Evolutionary conservation across 2,113 vertebrate species (phyloP).

Genomic region (Monarcha castaneiventris): DNA sequence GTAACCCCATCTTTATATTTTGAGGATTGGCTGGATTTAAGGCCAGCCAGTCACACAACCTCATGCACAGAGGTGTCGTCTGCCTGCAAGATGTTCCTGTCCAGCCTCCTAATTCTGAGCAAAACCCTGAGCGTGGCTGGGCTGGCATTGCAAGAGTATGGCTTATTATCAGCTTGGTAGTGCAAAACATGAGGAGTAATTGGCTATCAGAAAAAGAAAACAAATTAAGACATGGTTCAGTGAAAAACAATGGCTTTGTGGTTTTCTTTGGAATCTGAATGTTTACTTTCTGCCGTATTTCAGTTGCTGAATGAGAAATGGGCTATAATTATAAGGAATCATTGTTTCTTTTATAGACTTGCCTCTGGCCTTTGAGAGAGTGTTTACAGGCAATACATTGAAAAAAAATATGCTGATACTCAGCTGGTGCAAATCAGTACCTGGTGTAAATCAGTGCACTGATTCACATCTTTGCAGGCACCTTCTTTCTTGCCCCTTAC

Average conservation of each 20-base stretch:
- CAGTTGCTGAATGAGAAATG: conserved; percentile 2
- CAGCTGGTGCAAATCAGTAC: background rate
- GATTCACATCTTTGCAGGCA: background rate
- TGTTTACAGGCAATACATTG: background rate
- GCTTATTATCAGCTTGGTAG: background rate
- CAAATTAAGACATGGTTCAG: conserved; percentile 16
- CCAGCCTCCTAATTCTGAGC: background rate
- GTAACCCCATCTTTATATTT: background rate
- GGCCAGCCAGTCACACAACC: background rate
- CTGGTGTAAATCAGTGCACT: background rate
- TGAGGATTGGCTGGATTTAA: background rate
- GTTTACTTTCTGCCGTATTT: conserved; percentile 8
- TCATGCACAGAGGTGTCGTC: background rate
- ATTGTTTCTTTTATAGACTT: background rate
- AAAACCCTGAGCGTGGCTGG: background rate
- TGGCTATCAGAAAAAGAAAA: conserved; percentile 18
- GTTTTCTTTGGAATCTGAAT: conserved; percentile 5
- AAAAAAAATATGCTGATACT: background rate
- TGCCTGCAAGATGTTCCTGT: background rate
- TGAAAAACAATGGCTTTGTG: conserved; percentile 19
- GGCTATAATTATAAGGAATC: background rate
- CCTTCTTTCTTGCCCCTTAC: background rate
- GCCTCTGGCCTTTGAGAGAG: background rate
- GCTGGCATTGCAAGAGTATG: background rate
- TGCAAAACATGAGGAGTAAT: conserved; percentile 1